A percentile compares a stretch with the other conserved stretches of the same genome.
Evolutionary conservation across 2,113 vertebrate genomes (phyloP).

Genomic region (Upupa epops): DNA sequence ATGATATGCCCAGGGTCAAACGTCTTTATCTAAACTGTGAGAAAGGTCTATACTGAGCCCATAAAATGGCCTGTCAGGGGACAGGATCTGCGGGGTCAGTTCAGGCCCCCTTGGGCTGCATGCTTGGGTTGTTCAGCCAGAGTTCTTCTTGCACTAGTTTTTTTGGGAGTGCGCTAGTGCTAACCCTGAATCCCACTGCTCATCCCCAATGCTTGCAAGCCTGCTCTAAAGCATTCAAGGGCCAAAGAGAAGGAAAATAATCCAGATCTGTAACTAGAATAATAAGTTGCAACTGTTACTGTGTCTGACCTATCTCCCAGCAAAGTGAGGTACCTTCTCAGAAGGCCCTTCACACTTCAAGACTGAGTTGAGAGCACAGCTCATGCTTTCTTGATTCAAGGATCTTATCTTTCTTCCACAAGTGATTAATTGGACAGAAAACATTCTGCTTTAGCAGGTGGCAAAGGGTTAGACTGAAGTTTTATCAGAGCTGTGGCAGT

Average conservation of each 20-base stretch:
- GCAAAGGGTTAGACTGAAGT: slow-evolving; percentile 45
- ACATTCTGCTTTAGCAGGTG: slow-evolving; percentile 39
- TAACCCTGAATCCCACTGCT: background rate
- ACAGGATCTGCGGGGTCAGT: background rate
- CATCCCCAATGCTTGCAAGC: background rate
- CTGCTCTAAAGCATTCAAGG: background rate
- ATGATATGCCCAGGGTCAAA: background rate
- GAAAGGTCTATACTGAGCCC: background rate
- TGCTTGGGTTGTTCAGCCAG: background rate
- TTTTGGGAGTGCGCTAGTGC: background rate
- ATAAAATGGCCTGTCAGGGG: accelerated
- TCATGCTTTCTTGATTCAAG: slow-evolving; percentile 33
- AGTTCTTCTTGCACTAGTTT: background rate
- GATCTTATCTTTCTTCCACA: slow-evolving; percentile 40
- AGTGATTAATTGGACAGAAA: slow-evolving; percentile 59
- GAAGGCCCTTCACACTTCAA: slow-evolving; percentile 36
- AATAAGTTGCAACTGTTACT: slow-evolving; percentile 26
- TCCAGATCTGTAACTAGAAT: slow-evolving; percentile 22
- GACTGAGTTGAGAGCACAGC: background rate
- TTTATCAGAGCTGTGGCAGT: slow-evolving; percentile 17
- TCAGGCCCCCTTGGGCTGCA: background rate
- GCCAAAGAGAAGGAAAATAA: slow-evolving; percentile 24
- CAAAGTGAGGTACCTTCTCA: background rate
- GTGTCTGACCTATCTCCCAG: slow-evolving; percentile 26
- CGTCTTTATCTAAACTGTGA: background rate